Base-by-base conservation (phyloP, 2,888 invertebrate species). In the Sceliomorpha sp. region DNA sequence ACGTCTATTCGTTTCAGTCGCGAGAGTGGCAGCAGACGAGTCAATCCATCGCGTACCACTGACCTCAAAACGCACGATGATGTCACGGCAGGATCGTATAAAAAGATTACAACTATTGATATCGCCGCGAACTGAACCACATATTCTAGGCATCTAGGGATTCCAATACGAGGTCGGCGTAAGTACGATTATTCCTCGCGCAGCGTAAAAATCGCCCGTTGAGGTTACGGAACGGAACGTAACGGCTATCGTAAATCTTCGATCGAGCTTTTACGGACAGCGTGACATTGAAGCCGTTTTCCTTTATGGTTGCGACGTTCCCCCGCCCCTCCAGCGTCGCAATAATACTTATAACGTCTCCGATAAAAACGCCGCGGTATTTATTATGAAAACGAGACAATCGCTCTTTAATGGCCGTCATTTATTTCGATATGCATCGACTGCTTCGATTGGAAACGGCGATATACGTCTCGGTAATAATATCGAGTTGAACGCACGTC, bases 21-120 rank as follows among this genome's bases (percentile, higher is more conserved):
- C 14, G 39, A 47, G 56, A 37, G 50, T 40, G 56, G 39, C 50
- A 39, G 56, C 37, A 40, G 56, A 60, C 80, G 80, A 81, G 77
- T 81, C 81, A 81, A 81, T 81, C 78, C 78, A 79, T 79, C 74
- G 77, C 75, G 81, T 79, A 76, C 79, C 77, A 81, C 75, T 80
- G 80, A 81, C 81, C 81, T 79, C 75, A 76, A 80, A 78, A 66
- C 50, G 34, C n/a, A n/a, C 75, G 62, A 68, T 80, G 81, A 81
- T 77, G 78, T 81, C 81, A 81, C 63, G 17, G 64, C n/a, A 58
- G 32, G 59, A 45, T 68, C 60, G 66, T 17, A 36, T 39, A 48
- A 56, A 34, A 68, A 60, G 67, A 73, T 70, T 67, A 53, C 31
- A 64, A 48, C 44, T 42, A 58, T 67, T 58, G 53, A 60, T 69